Evolutionary conservation across 1,140 invertebrate species (phyloP), one percentile per base, ranked within the genome.

Genomic region (Drosophila sucinea): DNA sequence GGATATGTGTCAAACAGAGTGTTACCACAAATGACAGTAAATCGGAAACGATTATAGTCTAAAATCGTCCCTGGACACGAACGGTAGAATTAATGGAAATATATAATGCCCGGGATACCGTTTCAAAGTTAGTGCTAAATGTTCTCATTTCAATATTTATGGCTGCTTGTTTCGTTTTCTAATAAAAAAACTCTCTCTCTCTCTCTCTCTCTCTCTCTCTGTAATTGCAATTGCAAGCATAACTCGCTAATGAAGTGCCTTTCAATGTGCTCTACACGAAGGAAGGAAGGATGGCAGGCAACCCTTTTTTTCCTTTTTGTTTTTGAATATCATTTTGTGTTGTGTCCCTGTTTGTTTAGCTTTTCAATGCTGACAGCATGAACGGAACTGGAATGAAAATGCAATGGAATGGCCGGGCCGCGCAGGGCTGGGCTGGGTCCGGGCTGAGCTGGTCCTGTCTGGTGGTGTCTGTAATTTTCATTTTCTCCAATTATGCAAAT

Each of bases 401-500:
- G 23, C 44, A 51, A 51, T 51, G 44, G 44, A 51, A 51, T 51
- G 23, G 44, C 6, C 23, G 5, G 35, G 11, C 10, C 10, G 10
- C 8, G 11, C 35, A 11, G 10, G 35, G 8, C 35, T 3, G 35
- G 35, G 17, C 17, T 17, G 17, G 17, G 17, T 17, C 17, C 10
- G 10, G 35, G 11, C 35, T 38, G 10, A 10, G 8, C 35, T 3
- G 35, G 35, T 4, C 23, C 44, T 27, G 44, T 51, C 44, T 51
- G 44, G 44, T 51, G 44, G 44, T 73, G 62, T 74, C 63, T 57
- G 73, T 30, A 61, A 56, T 62, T 73, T 73, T 66, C 77, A 73
- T 61, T 84, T 84, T 80, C 77, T 76, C 66, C 82, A 79, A 86
- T 86, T 83, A 77, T 61, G 65, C 68, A 72, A 67, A 70, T 61